Conservation (phyloP, 2,888 invertebrate genomes). For the Tipula vernalis region DNA sequence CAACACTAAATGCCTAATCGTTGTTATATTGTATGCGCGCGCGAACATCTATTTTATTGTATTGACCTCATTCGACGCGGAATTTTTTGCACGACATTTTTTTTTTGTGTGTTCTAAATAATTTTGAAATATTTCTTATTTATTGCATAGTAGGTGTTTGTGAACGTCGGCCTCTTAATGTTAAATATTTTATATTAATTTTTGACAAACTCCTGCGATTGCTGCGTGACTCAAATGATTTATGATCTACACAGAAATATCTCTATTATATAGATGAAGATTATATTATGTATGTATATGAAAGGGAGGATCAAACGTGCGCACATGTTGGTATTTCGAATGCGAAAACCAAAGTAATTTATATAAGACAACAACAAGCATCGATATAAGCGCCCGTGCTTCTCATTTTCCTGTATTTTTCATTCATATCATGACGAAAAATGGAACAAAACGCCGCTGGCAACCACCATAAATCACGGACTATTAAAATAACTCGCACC, state of each 20-base stretch:
- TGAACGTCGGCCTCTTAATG: not conserved
- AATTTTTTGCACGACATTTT: not conserved
- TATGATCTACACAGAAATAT: not conserved
- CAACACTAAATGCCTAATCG: not conserved
- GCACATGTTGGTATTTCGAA: not conserved
- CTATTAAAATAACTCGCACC: not conserved
- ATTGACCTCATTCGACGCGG: not conserved
- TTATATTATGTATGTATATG: not conserved
- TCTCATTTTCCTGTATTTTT: not conserved
- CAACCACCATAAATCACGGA: not conserved
- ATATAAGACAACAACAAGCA: not conserved
- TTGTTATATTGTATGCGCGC: not conserved
- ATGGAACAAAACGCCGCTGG: not conserved
- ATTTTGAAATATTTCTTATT: not conserved
- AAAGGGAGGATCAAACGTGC: not conserved
- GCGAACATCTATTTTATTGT: not conserved
- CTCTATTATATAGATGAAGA: not conserved
- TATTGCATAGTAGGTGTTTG: not conserved
- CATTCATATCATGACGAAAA: not conserved
- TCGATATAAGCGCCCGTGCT: not conserved
- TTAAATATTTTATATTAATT: not conserved
- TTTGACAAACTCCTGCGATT: not conserved
- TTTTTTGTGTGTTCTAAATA: not conserved
- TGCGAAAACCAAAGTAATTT: not conserved
- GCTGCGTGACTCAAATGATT: not conserved